Base-by-base conservation (phyloP, 2,113 vertebrate species). In the Mirounga angustirostris region DNA sequence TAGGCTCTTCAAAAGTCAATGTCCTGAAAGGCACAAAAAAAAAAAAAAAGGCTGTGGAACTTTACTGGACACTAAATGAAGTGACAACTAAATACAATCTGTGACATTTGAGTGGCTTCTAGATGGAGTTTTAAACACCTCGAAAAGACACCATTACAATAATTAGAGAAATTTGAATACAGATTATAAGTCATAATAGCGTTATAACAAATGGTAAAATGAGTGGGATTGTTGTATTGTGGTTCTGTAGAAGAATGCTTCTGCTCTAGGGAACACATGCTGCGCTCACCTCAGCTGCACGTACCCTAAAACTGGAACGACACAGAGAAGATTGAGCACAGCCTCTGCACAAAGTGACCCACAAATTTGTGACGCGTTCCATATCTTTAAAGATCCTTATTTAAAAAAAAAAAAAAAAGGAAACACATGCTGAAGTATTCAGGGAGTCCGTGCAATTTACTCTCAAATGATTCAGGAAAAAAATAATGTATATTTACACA, bases 401-500 rank as follows among this genome's bases (percentile, higher is more conserved):
- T n/a, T 69, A 69, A 65, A 65, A 65, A 67, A 30, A 28, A 52
- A 52, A 63, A 26, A 63, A 61, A 26, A 65, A 65, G 33, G 67
- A 69, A 69, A 36, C 36, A 69, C 67, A 50, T 28, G 24, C 63
- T 93, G 46, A 81, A 74, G 21, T 74, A 81, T 91, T 95, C 65
- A 82, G 58, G 28, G 28, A 73, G 59, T 76, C 81, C 76, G 3
- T 82, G 26, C 46, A 86, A 90, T 93, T 93, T 90, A 50, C 50
- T 74, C 50, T 74, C 65, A 86, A 90, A 54, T 43, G 46, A 86
- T 90, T 95, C 85, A 93, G 80, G 73, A 16, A 74, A 89, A 96
- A 93, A 84, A 73, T 43, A 65, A 58, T 40, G 36, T 67, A 81
- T 65, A 91, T 73, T 91, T 85, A 89, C n/a, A 81, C 33, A 87